phyloP scores from a whole-genome alignment of 2,797 vertebrate genomes.

The Cynodonichthys magdalenae region DNA sequence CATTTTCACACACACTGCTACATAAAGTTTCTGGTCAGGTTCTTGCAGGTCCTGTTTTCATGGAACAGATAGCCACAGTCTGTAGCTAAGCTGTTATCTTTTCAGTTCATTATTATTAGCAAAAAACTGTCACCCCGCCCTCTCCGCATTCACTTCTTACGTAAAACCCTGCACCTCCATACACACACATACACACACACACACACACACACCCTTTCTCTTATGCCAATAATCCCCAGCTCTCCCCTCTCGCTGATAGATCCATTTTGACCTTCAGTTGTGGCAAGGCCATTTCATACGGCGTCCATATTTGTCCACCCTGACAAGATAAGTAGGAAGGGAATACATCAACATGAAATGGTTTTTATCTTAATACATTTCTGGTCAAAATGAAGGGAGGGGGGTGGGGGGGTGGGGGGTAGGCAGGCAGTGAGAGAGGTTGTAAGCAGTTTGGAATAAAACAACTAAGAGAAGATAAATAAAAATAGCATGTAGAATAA shows the following conservation, averaged over 20 bases:
- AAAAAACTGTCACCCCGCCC: conserved; percentile 42
- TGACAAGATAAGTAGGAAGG: conserved; percentile 64
- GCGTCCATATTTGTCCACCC: conserved; percentile 65
- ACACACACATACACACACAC: neutral
- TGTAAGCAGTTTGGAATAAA: conserved; percentile 11
- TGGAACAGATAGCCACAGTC: conserved; percentile 45
- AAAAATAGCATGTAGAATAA: too few species aligned
- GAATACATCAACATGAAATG: conserved; percentile 63
- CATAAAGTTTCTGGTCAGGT: conserved; percentile 38
- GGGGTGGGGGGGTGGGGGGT: neutral
- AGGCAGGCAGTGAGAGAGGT: too few species aligned
- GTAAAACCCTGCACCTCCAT: conserved; percentile 16
- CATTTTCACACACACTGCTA: neutral
- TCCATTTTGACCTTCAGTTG: conserved; percentile 73
- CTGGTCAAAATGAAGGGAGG: conserved; percentile 3
- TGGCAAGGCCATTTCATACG: conserved; percentile 61
- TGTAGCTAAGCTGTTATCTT: conserved; percentile 55
- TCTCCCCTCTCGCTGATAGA: conserved; percentile 37
- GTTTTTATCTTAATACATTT: conserved; percentile 65
- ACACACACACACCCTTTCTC: neutral
- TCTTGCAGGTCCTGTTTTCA: conserved; percentile 16
- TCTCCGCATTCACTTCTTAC: conserved; percentile 26
- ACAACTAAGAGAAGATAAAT: neutral
- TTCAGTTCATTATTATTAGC: conserved; percentile 63
- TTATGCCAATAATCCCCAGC: conserved; percentile 8